Percentiles rank a stretch among this genome's conserved stretches.
These are phyloP conservation scores for Trachemys scripta DNA, from an alignment of 2,113 vertebrate species.

Conservation along the genomic window DNA sequence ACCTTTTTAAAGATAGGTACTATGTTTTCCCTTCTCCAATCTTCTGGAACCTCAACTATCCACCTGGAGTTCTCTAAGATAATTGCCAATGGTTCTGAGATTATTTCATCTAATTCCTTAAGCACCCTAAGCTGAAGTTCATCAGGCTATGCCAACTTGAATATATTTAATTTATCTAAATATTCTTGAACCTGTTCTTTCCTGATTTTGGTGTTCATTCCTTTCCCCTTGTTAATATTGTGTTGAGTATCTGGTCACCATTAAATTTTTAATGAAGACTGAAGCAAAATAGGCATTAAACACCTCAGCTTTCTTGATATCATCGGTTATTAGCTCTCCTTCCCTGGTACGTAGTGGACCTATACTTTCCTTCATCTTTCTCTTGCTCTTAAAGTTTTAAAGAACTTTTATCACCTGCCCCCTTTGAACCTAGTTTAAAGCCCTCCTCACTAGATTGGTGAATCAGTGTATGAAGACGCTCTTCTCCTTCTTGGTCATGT, in stretches of 20 bases:
- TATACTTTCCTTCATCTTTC: neutral
- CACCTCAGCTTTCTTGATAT: neutral
- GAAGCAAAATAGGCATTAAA: neutral
- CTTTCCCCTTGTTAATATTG: neutral
- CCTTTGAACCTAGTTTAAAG: neutral
- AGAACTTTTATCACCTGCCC: neutral
- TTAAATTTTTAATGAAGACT: neutral
- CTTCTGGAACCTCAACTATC: neutral
- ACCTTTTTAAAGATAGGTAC: too few relatives aligned
- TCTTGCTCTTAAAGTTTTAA: neutral
- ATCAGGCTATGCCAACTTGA: neutral
- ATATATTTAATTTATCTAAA: neutral
- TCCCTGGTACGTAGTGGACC: neutral
- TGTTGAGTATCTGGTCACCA: neutral
- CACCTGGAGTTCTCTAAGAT: neutral
- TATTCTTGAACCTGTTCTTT: neutral
- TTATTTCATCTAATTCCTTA: neutral
- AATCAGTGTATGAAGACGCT: neutral
- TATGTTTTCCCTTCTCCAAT: neutral
- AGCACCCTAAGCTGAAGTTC: neutral
- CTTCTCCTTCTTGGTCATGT: neutral
- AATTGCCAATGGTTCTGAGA: neutral
- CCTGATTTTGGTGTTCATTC: neutral
- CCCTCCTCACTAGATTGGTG: neutral
- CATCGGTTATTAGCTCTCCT: neutral